Conservation (phyloP, 2,797 vertebrate species). For the Semaprochilodus insignis region DNA sequence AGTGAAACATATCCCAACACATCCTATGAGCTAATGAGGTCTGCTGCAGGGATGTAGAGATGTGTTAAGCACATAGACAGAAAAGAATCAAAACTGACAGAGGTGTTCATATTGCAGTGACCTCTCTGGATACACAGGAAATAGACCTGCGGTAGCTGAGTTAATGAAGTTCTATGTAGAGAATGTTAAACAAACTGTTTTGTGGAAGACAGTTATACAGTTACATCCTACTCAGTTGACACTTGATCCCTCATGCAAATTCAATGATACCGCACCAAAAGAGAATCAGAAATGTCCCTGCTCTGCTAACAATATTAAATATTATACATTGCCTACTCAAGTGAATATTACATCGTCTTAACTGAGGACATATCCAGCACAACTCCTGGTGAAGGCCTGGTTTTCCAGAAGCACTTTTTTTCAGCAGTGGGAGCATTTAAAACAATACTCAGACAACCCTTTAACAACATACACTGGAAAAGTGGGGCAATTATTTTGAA, state of each 20-base stretch:
- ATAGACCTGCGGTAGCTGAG: constrained; percentile 53
- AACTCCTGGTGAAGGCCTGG: no score
- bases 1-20: constrained; percentile 60
- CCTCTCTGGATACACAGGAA: constrained; percentile 64
- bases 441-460: no score
- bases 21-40: constrained; percentile 74
- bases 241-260: constrained; percentile 18
- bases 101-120: constrained; percentile 68
- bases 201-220: constrained; percentile 49
- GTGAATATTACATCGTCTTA: neutral
- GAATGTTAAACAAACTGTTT: constrained; percentile 57
- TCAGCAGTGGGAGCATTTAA: no score
- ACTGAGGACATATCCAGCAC: no score
- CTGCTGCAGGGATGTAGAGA: constrained; percentile 45
- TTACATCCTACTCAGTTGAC: constrained; percentile 53
- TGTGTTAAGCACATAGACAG: constrained; percentile 8
- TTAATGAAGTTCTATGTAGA: constrained; percentile 62
- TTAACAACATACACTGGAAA: no score
- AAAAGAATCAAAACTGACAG: constrained; percentile 17
- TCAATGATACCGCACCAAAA: neutral
- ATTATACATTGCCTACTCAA: neutral
- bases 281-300: neutral
- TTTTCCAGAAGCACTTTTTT: no score
- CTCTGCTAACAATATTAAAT: neutral
- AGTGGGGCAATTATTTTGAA: no score